Conservation (phyloP, 1,140 invertebrate species). For the Drosophila tani region DNA sequence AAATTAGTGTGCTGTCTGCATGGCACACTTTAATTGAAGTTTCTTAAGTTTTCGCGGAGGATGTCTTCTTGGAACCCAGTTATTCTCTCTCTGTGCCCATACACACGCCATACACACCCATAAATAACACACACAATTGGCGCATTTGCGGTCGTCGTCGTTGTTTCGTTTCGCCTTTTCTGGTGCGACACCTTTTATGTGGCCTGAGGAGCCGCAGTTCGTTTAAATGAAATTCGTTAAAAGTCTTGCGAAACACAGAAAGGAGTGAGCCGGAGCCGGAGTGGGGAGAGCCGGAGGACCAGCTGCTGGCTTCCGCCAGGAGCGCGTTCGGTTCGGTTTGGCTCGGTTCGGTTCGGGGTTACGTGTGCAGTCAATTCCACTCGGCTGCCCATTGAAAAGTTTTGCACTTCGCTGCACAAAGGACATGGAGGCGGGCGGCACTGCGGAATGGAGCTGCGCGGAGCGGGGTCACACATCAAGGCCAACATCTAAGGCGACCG, state of each 20-base stretch:
- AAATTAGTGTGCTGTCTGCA: not conserved
- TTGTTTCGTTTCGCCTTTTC: slow-evolving; percentile 9
- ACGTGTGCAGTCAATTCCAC: slow-evolving; percentile 62
- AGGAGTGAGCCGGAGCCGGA: not conserved
- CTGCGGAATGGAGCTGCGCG: not conserved
- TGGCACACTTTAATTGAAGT: not conserved
- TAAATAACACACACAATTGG: slow-evolving; percentile 40
- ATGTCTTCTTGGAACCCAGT: no score
- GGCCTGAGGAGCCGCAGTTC: slow-evolving; percentile 26
- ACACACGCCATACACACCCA: slow-evolving; percentile 6
- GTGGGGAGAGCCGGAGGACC: slow-evolving; percentile 1
- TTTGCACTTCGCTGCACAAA: slow-evolving; percentile 62
- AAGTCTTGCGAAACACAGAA: slow-evolving; percentile 38
- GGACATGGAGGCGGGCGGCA: slow-evolving; percentile 39
- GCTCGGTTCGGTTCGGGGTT: slow-evolving; percentile 31
- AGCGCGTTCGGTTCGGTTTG: slow-evolving; percentile 13
- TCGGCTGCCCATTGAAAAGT: slow-evolving; percentile 63
- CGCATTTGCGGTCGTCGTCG: slow-evolving; percentile 28
- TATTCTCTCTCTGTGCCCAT: slow-evolving; percentile 1
- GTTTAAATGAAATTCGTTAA: slow-evolving; percentile 56
- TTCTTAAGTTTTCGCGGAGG: not conserved
- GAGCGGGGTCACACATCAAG: slow-evolving; percentile 28
- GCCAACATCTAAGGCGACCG: slow-evolving; percentile 15
- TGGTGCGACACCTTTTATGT: slow-evolving; percentile 33
- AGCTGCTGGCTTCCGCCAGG: slow-evolving; percentile 21